phyloP scores from a whole-genome alignment of 2,888 invertebrate genomes.

The Pegoplata infirma region DNA sequence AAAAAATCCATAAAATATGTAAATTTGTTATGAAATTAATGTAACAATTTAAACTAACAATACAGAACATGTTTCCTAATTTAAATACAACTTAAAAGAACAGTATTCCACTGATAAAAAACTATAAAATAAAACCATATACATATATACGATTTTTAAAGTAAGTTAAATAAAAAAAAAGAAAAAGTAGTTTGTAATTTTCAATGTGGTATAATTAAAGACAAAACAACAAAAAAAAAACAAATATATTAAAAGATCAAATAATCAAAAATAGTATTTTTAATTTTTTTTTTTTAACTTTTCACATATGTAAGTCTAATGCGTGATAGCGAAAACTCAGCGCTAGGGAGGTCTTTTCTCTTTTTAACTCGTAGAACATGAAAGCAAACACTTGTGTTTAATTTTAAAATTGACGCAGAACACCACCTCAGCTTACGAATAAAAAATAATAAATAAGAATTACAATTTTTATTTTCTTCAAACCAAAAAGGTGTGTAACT shows the following conservation, averaged over 20 bases:
- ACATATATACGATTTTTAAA: constrained; percentile 57
- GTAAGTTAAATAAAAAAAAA: no score
- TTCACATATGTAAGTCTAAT: no score
- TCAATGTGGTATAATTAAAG: constrained; percentile 75
- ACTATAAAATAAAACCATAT: constrained; percentile 61
- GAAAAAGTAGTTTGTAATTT: constrained; percentile 72
- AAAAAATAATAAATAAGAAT: no score
- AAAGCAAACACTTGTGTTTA: no score
- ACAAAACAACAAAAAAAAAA: constrained; percentile 69
- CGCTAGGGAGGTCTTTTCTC: no score
- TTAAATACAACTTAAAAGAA: constrained; percentile 50
- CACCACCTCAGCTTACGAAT: no score
- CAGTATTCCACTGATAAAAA: constrained; percentile 55
- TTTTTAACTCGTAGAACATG: no score
- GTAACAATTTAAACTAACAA: constrained; percentile 67
- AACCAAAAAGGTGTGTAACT: no score
- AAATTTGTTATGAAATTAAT: constrained; percentile 56
- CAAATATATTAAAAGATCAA: constrained; percentile 47
- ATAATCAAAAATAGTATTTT: constrained; percentile 51
- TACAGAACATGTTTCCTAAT: constrained; percentile 66
- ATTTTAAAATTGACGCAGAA: no score
- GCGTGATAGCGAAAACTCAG: no score
- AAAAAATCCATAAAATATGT: constrained; percentile 14
- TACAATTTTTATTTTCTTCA: no score
- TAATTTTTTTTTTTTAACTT: neutral